Base-by-base conservation (phyloP, 1,140 invertebrate genomes). In the Danaus plexippus region DNA sequence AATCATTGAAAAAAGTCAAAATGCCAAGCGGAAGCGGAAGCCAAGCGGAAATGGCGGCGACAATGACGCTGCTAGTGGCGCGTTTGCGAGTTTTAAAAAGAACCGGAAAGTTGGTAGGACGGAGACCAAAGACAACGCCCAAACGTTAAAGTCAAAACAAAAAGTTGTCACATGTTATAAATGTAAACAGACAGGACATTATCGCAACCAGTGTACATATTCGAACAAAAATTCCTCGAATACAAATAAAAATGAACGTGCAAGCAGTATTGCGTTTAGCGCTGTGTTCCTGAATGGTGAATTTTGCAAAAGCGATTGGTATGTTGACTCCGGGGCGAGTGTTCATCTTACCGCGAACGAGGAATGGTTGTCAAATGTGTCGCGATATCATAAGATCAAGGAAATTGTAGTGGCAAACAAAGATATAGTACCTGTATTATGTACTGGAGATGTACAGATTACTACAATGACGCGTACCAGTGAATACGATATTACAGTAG, bases 321-420 rank as follows among this genome's bases (percentile, higher is more conserved):
- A 68, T 57, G 48, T 71, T 43, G 63, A 71, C 47, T 59, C 55
- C 11, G 65, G 66, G 6, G 63, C 66, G 9, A 68, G 66, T 60
- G 13, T 18, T 43, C 61, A 69, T 54, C 41, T 71, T 47, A 72
- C 63, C 12, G 40, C 62, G 11, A 62, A 64, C 22, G 47, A 54
- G 62, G 51, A 63, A 54, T 62, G 50, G 44, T 46, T 76, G 11
- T 43, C 12, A 18, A 68, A 69, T 61, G 52, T 45, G 13, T 51
- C 22, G 3, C 15, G 47, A 45, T 11, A 57, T 11, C 22, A 15
- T n/a, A 52, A 9, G 13, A 59, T 60, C 10, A 75, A 57, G 44
- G 69, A 75, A 54, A 73, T 75, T 59, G 55, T 57, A 4, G 59
- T 61, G 40, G 75, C 69, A 44, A 72, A 77, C 50, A 57, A 68